phyloP scores from a whole-genome alignment of 1,140 invertebrate genomes.

The Myzus persicae region DNA sequence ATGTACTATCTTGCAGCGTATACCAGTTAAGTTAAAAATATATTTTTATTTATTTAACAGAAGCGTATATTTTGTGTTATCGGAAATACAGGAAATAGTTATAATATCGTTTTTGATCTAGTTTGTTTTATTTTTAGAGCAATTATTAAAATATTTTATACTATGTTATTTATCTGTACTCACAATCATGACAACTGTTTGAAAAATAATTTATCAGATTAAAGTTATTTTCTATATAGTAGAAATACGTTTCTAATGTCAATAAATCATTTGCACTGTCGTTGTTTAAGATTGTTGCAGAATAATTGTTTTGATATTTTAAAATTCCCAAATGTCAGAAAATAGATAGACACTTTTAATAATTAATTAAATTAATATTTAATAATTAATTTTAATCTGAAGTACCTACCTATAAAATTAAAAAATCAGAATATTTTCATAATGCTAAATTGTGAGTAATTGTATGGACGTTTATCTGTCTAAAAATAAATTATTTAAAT shows the following conservation, averaged over 20 bases:
- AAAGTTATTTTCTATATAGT: background rate
- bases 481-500: background rate
- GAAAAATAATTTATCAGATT: background rate
- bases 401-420: no score
- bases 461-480: background rate
- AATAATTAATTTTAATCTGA: no score
- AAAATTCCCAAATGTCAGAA: background rate
- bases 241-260: background rate
- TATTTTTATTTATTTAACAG: background rate
- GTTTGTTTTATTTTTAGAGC: background rate
- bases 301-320: background rate
- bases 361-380: no score
- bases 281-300: background rate
- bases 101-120: background rate
- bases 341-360: no score
- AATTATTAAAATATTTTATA: background rate
- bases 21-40: background rate
- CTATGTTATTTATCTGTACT: background rate
- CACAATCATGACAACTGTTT: background rate
- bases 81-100: background rate
- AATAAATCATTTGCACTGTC: background rate
- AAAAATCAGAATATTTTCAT: background rate
- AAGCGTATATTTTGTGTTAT: background rate
- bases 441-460: background rate
- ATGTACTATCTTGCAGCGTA: background rate